phyloP scores from a whole-genome alignment of 2,797 vertebrate species.

The Hylomyscus alleni region DNA sequence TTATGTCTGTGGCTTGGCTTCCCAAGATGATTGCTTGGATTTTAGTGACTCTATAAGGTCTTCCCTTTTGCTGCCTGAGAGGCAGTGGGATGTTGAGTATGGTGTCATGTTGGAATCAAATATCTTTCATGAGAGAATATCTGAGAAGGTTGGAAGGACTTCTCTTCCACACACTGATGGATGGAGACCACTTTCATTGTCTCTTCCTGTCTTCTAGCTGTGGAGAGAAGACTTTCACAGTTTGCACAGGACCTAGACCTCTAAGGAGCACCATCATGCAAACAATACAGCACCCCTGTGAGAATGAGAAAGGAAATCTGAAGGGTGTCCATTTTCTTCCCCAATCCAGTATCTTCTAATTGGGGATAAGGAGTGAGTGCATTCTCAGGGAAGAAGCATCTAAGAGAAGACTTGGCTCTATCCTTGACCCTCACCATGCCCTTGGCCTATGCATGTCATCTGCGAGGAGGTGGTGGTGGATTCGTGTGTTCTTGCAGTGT shows the following conservation, averaged over 20 bases:
- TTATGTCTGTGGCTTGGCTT: conserved; percentile 49
- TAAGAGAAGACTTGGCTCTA: background rate
- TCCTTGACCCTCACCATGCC: background rate
- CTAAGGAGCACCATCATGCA: background rate
- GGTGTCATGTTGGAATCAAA: conserved; percentile 23
- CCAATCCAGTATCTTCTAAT: background rate
- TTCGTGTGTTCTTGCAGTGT: background rate
- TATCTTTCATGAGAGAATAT: background rate
- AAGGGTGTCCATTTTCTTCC: background rate
- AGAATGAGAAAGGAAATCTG: background rate
- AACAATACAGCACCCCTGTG: background rate
- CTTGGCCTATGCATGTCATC: background rate
- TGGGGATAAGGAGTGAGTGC: background rate
- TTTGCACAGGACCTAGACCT: background rate
- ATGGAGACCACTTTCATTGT: conserved; percentile 1
- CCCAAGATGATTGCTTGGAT: conserved; percentile 40
- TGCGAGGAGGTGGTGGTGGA: background rate
- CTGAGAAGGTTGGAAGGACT: background rate
- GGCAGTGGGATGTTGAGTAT: conserved; percentile 7
- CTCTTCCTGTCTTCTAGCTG: background rate
- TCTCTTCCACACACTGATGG: background rate
- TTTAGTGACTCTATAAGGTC: background rate
- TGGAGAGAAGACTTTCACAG: background rate
- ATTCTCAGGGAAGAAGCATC: conserved; percentile 19
- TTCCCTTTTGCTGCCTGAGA: conserved; percentile 5